Evolutionary conservation across 2,888 invertebrate genomes (phyloP).

Genomic region (Ormyrus thymus): DNA sequence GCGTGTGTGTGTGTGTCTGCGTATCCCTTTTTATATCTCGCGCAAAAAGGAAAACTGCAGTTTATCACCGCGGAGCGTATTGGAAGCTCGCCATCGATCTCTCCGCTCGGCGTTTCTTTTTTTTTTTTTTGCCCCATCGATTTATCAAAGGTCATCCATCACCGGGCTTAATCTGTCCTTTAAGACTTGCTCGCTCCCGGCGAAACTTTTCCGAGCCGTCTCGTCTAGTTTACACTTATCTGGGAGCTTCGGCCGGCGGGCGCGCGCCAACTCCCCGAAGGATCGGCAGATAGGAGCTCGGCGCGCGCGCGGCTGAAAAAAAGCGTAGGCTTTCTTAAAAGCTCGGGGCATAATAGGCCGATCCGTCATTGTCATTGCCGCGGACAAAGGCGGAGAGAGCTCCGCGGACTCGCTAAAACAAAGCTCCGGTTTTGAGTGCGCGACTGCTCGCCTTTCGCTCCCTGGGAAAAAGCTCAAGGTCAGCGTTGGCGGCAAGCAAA

Average conservation of each 20-base stretch:
- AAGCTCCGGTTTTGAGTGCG: conserved; percentile 5
- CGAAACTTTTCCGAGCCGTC: conserved; percentile 26
- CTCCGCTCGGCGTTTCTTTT: no score
- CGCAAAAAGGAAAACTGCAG: conserved; percentile 29
- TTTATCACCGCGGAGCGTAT: conserved; percentile 16
- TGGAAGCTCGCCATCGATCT: conserved; percentile 11
- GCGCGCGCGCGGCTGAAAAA: background rate
- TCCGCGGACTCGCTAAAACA: conserved; percentile 19
- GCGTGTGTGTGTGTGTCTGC: no score
- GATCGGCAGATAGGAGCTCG: background rate
- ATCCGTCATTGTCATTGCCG: conserved; percentile 59
- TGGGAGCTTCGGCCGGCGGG: background rate
- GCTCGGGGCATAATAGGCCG: conserved; percentile 56
- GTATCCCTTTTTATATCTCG: conserved; percentile 17
- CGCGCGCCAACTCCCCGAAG: background rate
- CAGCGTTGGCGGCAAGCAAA: conserved; percentile 42
- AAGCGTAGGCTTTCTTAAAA: conserved; percentile 6
- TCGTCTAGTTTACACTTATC: conserved; percentile 41
- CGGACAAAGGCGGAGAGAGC: conserved; percentile 26
- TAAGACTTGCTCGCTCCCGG: conserved; percentile 35
- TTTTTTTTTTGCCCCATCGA: conserved; percentile 17
- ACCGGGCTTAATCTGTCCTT: conserved; percentile 39
- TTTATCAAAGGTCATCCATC: conserved; percentile 50
- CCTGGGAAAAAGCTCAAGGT: conserved; percentile 66
- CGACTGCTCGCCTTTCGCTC: conserved; percentile 31